Conservation (phyloP, 2,888 invertebrate genomes). For the Drosophila demipolita region DNA sequence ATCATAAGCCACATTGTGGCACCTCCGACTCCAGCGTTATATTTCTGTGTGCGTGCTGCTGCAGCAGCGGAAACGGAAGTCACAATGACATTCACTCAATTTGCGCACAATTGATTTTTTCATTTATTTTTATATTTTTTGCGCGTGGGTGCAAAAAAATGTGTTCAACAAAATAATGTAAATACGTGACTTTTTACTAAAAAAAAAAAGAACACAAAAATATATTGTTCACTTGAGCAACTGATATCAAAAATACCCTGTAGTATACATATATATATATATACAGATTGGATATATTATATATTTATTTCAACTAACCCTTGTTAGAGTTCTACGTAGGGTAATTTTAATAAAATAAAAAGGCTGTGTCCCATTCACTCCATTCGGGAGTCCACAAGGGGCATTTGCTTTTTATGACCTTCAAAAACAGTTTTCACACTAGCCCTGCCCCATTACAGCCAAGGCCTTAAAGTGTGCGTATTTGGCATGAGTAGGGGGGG, state of each 20-base stretch:
- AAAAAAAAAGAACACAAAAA: constrained; percentile 7
- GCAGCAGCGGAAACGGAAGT: constrained; percentile 59
- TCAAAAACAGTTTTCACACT: constrained; percentile 45
- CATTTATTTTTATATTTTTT: constrained; percentile 17
- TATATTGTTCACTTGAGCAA: constrained; percentile 13
- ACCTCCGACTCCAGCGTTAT: constrained; percentile 49
- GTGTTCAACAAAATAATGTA: constrained; percentile 40
- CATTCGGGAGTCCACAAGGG: constrained; percentile 20
- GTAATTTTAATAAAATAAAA: constrained; percentile 30
- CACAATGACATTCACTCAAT: constrained; percentile 73
- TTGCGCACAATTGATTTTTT: constrained; percentile 66
- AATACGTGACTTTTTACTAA: constrained; percentile 62
- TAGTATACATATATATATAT: no score
- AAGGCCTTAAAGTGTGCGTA: constrained; percentile 9
- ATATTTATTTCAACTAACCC: not conserved
- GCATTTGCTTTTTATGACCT: constrained; percentile 58
- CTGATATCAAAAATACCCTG: not conserved
- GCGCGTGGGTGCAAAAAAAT: constrained; percentile 19
- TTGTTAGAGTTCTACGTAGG: not conserved
- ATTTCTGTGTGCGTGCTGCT: constrained; percentile 22
- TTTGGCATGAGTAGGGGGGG: not conserved
- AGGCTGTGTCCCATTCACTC: constrained; percentile 30
- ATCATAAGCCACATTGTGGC: constrained; percentile 74
- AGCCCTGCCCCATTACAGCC: constrained; percentile 10
- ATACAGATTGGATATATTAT: no score